phyloP scores from a whole-genome alignment of 2,113 vertebrate genomes.

The Regulus satrapa region DNA sequence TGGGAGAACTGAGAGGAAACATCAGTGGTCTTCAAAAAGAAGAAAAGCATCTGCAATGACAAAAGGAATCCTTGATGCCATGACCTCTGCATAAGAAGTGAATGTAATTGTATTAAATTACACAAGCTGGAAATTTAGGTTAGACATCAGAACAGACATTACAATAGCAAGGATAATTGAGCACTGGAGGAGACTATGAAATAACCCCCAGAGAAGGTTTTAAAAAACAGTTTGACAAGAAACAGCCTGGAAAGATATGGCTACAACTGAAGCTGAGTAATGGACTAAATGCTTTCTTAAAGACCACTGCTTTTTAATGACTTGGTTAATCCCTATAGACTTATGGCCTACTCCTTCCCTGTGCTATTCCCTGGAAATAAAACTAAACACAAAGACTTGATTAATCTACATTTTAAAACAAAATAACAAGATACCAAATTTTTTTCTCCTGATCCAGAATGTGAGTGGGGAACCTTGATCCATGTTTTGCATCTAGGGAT shows the following conservation, averaged over 20 bases:
- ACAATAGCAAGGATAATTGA: constrained; percentile 4
- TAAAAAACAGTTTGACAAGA: background rate
- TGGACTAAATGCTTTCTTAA: background rate
- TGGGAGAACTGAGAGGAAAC: background rate
- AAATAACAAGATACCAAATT: background rate
- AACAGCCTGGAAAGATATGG: background rate
- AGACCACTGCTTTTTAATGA: background rate
- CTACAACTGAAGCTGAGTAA: background rate
- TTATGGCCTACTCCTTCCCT: background rate
- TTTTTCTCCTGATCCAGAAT: background rate
- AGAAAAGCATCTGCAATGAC: background rate
- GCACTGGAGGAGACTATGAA: constrained; percentile 10
- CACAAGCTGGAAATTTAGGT: constrained; percentile 6
- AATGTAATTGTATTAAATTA: background rate
- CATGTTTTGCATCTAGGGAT: background rate
- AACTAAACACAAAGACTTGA: background rate
- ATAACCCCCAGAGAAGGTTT: background rate
- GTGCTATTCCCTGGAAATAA: background rate
- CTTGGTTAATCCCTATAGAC: background rate
- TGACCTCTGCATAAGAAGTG: background rate
- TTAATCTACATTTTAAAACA: background rate
- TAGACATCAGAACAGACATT: background rate
- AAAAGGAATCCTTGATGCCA: background rate
- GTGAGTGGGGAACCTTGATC: background rate
- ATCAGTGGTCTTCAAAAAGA: constrained; percentile 2